Conservation (phyloP, 2,888 invertebrate genomes). For the Agelastica alni region DNA sequence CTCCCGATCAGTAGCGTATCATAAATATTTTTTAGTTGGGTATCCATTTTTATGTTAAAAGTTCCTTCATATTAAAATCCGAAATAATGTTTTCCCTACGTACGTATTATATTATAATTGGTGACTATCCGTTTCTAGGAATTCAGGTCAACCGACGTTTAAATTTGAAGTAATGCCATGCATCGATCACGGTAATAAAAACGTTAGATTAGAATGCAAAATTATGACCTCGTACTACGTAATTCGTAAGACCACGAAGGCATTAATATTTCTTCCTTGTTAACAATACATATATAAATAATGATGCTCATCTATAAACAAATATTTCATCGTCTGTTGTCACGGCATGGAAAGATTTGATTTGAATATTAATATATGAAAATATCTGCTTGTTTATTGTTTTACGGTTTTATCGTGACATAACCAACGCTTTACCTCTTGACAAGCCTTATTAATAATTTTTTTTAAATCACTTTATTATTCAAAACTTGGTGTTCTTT, state of each 20-base stretch:
- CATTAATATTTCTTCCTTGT: constrained; percentile 22
- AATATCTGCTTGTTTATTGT: constrained; percentile 35
- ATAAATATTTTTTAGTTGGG: too few relatives aligned
- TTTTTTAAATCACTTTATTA: constrained; percentile 16
- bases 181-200: background rate
- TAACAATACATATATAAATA: constrained; percentile 28
- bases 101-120: too few relatives aligned
- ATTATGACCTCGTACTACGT: constrained; percentile 3
- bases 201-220: constrained; percentile 5
- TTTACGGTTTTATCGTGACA: constrained; percentile 25
- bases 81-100: too few relatives aligned
- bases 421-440: constrained; percentile 25
- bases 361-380: constrained; percentile 42
- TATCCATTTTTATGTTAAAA: too few relatives aligned
- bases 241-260: constrained; percentile 11
- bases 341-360: constrained; percentile 33
- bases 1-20: too few relatives aligned
- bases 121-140: too few relatives aligned
- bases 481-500: constrained; percentile 10
- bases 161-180: too few relatives aligned
- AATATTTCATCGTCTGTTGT: constrained; percentile 38
- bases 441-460: constrained; percentile 19
- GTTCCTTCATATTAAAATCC: too few relatives aligned
- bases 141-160: too few relatives aligned
- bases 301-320: constrained; percentile 31